phyloP scores from a whole-genome alignment of 2,888 invertebrate species.

The Metopia argyrocephala region DNA sequence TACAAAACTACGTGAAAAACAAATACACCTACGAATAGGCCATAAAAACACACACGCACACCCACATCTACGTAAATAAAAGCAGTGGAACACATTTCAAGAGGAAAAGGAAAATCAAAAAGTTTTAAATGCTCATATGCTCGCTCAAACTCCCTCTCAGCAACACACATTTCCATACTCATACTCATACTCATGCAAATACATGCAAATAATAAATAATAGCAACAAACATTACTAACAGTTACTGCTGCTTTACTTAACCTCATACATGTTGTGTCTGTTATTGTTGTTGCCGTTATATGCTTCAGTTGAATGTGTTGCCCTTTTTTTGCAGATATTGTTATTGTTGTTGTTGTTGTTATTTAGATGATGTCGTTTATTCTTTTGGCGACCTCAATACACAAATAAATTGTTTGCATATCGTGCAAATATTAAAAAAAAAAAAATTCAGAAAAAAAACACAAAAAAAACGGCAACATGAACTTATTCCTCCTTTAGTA shows the following conservation, averaged over 20 bases:
- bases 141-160: neutral
- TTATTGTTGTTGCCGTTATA: conserved; percentile 13
- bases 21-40: neutral
- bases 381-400: conserved; percentile 59
- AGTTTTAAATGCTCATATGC: neutral
- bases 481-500: neutral
- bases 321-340: neutral
- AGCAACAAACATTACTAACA: conserved; percentile 42
- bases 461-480: conserved; percentile 13
- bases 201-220: conserved; percentile 17
- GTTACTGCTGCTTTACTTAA: neutral
- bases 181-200: neutral
- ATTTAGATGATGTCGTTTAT: conserved; percentile 60
- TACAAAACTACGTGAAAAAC: neutral
- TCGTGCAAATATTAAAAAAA: conserved; percentile 28
- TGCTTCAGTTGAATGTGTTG: too few species aligned
- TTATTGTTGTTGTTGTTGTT: conserved; percentile 33
- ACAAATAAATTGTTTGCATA: conserved; percentile 56
- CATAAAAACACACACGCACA: neutral
- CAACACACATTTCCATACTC: conserved; percentile 40
- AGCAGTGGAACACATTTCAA: neutral
- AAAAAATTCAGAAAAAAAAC: neutral
- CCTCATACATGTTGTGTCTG: neutral
- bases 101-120: neutral
- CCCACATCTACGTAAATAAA: neutral